phyloP scores from a whole-genome alignment of 2,888 invertebrate genomes.

The Rhagium mordax region DNA sequence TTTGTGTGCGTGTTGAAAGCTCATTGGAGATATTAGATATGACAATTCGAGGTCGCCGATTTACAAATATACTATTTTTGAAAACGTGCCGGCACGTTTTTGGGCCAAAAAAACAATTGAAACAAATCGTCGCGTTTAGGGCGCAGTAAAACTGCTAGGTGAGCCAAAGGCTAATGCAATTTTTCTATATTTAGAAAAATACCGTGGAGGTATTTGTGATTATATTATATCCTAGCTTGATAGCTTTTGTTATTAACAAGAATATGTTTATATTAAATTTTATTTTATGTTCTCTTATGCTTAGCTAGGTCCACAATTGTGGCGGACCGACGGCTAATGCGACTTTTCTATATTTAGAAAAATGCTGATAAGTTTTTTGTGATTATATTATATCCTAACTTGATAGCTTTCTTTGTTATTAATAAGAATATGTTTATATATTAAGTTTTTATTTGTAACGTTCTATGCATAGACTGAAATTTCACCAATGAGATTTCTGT shows the following conservation, averaged over 20 bases:
- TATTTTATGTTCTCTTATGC: slow-evolving; percentile 11
- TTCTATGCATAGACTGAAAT: slow-evolving; percentile 7
- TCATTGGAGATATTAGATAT: neutral
- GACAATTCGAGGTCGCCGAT: no score
- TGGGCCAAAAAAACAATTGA: no score
- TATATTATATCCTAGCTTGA: slow-evolving; percentile 19
- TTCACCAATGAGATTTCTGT: neutral
- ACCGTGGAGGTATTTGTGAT: slow-evolving; percentile 16
- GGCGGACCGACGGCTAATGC: neutral
- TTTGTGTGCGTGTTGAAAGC: neutral
- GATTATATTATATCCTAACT: slow-evolving; percentile 24
- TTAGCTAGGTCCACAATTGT: neutral
- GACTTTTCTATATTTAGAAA: slow-evolving; percentile 28
- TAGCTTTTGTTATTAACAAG: slow-evolving; percentile 20
- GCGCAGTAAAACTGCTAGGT: slow-evolving; percentile 15
- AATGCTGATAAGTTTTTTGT: slow-evolving; percentile 18
- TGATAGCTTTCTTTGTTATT: slow-evolving; percentile 22
- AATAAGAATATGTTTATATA: slow-evolving; percentile 29
- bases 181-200: slow-evolving; percentile 5
- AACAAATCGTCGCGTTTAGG: no score
- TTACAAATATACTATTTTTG: slow-evolving; percentile 2
- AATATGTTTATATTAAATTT: slow-evolving; percentile 26
- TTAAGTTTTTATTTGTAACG: slow-evolving; percentile 22
- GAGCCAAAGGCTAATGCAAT: slow-evolving; percentile 20
- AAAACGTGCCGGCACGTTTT: slow-evolving; percentile 31